Percentiles rank a stretch among this genome's conserved stretches.
Evolutionary conservation across 2,888 invertebrate genomes (phyloP).

Genomic region (Raillietiella orientalis): DNA sequence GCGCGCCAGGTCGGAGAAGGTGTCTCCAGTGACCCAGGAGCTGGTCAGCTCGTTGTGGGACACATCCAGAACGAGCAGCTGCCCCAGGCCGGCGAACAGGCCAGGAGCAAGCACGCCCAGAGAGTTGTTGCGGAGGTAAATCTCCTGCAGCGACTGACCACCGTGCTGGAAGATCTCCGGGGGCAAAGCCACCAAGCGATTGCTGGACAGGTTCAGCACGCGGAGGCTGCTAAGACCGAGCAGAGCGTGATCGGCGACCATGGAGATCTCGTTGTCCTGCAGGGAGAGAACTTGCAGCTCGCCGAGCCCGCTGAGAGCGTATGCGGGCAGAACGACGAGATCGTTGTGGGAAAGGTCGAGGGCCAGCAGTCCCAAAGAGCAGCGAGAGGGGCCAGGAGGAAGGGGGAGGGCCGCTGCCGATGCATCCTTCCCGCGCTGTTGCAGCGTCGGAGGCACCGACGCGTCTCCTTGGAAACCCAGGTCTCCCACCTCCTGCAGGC

Average conservation of each 20-base stretch:
- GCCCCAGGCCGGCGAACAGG: constrained; percentile 50
- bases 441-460: constrained; percentile 7
- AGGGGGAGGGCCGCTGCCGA: constrained; percentile 3
- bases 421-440: constrained; percentile 1
- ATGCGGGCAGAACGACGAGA: constrained; percentile 30
- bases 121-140: constrained; percentile 67
- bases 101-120: constrained; percentile 53
- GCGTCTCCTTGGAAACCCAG: constrained; percentile 37
- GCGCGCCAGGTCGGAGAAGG: constrained; percentile 57
- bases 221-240: constrained; percentile 41
- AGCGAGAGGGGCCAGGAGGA: constrained; percentile 6
- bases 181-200: constrained; percentile 43
- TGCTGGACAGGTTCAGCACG: constrained; percentile 53
- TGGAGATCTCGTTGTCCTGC: constrained; percentile 47
- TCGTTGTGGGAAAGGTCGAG: constrained; percentile 41
- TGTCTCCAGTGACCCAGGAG: constrained; percentile 49
- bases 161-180: constrained; percentile 44
- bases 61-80: constrained; percentile 43
- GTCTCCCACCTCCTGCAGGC: constrained; percentile 40
- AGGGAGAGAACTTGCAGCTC: constrained; percentile 44
- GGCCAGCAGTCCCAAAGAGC: constrained; percentile 10
- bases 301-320: constrained; percentile 33
- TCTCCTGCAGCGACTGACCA: constrained; percentile 43
- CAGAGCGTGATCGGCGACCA: constrained; percentile 42
- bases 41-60: constrained; percentile 57